A percentile compares a stretch with the other conserved stretches of the same genome.
Conservation (phyloP, 1,140 invertebrate genomes). For the Vollenhovia emeryi region DNA sequence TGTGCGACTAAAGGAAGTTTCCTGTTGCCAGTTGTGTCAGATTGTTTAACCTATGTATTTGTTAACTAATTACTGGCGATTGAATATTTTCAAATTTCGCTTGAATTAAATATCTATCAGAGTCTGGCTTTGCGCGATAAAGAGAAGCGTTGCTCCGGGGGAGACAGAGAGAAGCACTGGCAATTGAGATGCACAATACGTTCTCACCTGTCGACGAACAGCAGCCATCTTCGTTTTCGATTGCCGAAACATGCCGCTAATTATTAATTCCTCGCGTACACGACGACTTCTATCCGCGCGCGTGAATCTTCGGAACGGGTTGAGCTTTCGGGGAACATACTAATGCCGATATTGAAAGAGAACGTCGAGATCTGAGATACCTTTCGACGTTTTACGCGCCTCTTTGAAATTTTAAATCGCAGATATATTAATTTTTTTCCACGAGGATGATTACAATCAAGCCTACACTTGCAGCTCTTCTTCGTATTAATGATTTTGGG, state of each 20-base stretch:
- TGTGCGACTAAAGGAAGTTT: no score
- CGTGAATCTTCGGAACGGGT: constrained; percentile 71
- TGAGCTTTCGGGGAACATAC: constrained; percentile 75
- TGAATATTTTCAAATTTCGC: no score
- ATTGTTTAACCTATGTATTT: no score
- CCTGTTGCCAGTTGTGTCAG: no score
- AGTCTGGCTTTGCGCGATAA: not conserved
- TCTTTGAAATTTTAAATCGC: not conserved
- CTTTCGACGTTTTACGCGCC: not conserved
- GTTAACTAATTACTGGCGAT: no score
- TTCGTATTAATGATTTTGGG: not conserved
- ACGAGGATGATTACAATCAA: not conserved
- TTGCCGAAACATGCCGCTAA: constrained; percentile 81
- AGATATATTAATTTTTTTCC: not conserved
- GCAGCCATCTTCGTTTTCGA: constrained; percentile 78
- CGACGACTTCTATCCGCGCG: constrained; percentile 54
- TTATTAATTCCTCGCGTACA: constrained; percentile 80
- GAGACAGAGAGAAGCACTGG: not conserved
- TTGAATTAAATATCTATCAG: not conserved
- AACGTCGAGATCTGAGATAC: not conserved
- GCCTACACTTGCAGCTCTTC: not conserved
- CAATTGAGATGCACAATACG: constrained; percentile 74
- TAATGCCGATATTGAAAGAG: constrained; percentile 64
- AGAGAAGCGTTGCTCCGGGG: not conserved
- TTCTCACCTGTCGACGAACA: constrained; percentile 73